Evolutionary conservation across 2,797 vertebrate species (phyloP).

Genomic region (Hephaestus fuliginosus): DNA sequence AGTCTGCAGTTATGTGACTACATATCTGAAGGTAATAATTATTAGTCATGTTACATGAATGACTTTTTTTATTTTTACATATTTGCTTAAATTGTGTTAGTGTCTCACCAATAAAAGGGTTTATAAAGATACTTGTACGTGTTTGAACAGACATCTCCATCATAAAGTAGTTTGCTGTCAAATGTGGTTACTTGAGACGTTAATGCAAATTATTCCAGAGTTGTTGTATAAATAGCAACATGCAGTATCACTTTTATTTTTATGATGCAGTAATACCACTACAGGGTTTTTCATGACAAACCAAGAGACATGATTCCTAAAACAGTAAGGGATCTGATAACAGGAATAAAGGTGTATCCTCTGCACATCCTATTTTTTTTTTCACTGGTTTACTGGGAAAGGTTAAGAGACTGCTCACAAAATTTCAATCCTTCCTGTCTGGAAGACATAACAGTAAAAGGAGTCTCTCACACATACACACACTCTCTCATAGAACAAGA

Average conservation of each 20-base stretch:
- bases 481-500: background rate
- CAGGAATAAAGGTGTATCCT: background rate
- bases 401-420: background rate
- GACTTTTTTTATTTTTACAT: background rate
- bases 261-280: conserved; percentile 15
- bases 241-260: conserved; percentile 40
- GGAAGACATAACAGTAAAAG: background rate
- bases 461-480: background rate
- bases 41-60: background rate
- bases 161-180: background rate
- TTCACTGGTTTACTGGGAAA: conserved; percentile 4
- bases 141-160: background rate
- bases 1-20: background rate
- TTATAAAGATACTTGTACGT: background rate
- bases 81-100: background rate
- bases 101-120: background rate
- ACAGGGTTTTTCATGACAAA: conserved; percentile 15
- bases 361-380: background rate
- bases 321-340: background rate
- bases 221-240: conserved; percentile 33
- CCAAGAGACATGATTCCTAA: background rate
- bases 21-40: background rate
- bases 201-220: conserved; percentile 21
- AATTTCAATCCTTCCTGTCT: background rate
- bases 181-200: background rate